phyloP scores from a whole-genome alignment of 2,797 vertebrate species.

The Cichlasoma orientale region DNA sequence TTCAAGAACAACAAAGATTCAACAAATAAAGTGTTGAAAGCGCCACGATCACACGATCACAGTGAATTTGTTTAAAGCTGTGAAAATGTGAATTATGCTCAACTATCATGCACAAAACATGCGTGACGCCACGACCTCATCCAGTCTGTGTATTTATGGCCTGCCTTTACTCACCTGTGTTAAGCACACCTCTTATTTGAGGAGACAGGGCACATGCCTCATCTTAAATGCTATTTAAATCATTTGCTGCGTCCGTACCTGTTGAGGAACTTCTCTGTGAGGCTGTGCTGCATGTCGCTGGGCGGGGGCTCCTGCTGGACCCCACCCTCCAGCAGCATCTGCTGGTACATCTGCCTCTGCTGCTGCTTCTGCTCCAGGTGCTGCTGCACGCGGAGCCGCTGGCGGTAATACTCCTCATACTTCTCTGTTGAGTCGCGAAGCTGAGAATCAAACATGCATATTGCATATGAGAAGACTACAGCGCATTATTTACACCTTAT shows the following conservation, averaged over 20 bases:
- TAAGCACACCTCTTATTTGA: background rate
- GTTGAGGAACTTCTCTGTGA: constrained; percentile 97
- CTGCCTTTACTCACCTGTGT: background rate
- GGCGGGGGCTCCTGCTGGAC: constrained; percentile 92
- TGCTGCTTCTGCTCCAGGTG: constrained; percentile 98
- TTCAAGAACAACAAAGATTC: background rate
- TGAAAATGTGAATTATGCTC: no score
- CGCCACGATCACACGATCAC: no score
- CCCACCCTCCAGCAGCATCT: constrained; percentile 97
- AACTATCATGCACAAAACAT: no score
- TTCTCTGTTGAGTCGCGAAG: constrained; percentile 95
- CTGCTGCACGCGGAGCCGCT: constrained; percentile 95
- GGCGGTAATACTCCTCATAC: constrained; percentile 96
- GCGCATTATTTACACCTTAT: background rate
- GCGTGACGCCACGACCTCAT: background rate
- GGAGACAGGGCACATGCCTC: background rate
- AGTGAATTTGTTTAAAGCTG: background rate
- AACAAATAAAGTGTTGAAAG: background rate
- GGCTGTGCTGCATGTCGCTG: constrained; percentile 90
- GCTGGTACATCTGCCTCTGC: constrained; percentile 94
- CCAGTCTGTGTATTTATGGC: background rate
- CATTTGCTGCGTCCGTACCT: constrained; percentile 75
- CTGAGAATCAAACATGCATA: constrained; percentile 63
- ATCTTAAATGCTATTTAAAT: background rate
- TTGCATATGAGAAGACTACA: background rate